A percentile compares a stretch with the other conserved stretches of the same genome.
Conservation (phyloP, 2,113 vertebrate genomes). For the Ellobius talpinus region DNA sequence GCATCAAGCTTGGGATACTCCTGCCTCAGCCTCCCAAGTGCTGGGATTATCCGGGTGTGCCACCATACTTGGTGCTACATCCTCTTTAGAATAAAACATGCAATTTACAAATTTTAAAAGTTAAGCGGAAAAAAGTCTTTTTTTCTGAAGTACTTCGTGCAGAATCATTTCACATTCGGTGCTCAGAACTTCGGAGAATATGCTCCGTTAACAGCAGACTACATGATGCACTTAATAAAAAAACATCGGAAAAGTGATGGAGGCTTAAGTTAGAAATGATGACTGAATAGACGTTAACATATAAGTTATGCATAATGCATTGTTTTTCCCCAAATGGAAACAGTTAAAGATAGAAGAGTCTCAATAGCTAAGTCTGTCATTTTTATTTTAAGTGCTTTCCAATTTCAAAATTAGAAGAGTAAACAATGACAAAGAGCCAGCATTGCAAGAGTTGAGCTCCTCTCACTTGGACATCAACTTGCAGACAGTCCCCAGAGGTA, state of each 20-base stretch:
- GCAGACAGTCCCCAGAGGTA: neutral
- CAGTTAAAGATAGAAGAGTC: neutral
- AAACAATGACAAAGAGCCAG: neutral
- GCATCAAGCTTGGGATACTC: neutral
- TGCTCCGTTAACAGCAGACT: neutral
- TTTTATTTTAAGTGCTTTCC: constrained; percentile 50
- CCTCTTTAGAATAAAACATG: neutral
- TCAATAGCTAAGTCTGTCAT: neutral
- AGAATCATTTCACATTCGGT: neutral
- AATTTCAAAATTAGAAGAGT: neutral
- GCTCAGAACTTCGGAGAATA: neutral
- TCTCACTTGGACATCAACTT: neutral
- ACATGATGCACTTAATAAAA: constrained; percentile 21
- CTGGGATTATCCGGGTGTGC: neutral
- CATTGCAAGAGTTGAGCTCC: neutral
- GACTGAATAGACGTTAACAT: neutral
- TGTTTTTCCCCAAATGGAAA: neutral
- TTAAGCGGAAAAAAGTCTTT: neutral
- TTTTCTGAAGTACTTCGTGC: constrained; percentile 21
- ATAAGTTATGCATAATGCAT: neutral
- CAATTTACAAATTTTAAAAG: neutral
- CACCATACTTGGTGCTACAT: neutral
- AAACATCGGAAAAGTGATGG: neutral
- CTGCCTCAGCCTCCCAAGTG: neutral
- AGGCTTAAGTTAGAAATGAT: neutral